Base-by-base conservation (phyloP, 2,888 invertebrate genomes). In the Emesis castigata region DNA sequence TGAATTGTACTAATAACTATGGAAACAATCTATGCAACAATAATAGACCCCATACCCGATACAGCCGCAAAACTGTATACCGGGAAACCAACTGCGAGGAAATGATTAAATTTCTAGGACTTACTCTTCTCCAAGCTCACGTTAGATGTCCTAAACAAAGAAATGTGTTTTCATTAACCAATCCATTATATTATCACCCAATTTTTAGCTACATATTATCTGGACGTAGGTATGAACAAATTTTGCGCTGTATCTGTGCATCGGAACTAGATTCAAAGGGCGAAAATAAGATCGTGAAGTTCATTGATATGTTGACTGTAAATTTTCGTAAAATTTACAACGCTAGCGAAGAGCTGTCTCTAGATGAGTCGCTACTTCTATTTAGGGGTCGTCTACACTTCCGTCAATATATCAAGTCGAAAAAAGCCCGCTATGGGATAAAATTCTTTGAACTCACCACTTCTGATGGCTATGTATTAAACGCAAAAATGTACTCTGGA, bases 31-130 rank as follows among this genome's bases (percentile, higher is more conserved):
- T 79, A 58, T 74, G 75, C 44, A 71, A 73, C 26, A 62, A 20
- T 62, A 83, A 80, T 62, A 81, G 69, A 74, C 78, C 83, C 22
- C 80, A 78, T 53, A 83, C 81, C 39, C 71, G 81, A 73, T 18
- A 81, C 68, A 78, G 80, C 68, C 81, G 81, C 16, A 74, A 76
- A 58, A 53, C 58, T 31, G 61, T 18, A 44, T 75, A 44, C 56
- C 26, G 39, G n/a, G 70, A 73, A 56, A 62, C 62, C 18, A 75
- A 16, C 16, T 31, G 16, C 22, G 75, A 78, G 31, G 80, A n/a
- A n/a, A n/a, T n/a, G n/a, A n/a, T n/a, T n/a, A n/a, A n/a, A n/a
- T n/a, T n/a, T n/a, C n/a, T n/a, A n/a, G n/a, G n/a, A n/a, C n/a
- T n/a, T n/a, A n/a, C n/a, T n/a, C n/a, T n/a, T n/a, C n/a, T n/a